Evolutionary conservation across 2,113 vertebrate species (phyloP), one percentile per base, ranked within the genome.

Genomic region (Hemibagrus wyckioides): DNA sequence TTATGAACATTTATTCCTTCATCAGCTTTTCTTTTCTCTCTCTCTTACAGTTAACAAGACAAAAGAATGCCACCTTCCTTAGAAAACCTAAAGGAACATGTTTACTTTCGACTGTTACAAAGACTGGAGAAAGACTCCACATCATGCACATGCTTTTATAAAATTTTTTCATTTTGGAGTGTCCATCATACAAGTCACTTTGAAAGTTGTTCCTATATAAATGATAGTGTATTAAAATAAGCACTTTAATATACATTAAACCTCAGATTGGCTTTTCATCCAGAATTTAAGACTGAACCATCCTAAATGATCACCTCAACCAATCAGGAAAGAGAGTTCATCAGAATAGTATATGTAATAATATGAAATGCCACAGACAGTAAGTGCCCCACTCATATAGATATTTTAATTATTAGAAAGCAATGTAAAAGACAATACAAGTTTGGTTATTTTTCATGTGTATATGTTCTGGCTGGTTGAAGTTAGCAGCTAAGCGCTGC

Each of bases 351-450:
- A 36, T 17, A 77, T 48, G 28, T 50, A n/a, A 52, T 52, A 17
- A n/a, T 77, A 77, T 50, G n/a, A 77, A 52, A 77, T 77, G 50
- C 6, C 75, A 79, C 44, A 30, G 13, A 52, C 75, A 79, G 28
- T 14, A 52, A 19, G 28, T 79, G 48, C 30, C 28, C 28, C n/a
- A 79, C 2, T 52, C 11, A 76, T 30, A 19, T 52, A 79, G 5
- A 41, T 73, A 44, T 10, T 56, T 4, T 21, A 1, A 21, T 56
- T 21, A 54, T 19, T n/a, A n/a, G n/a, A n/a, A 33, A 21, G 10
- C 48, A 36, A 17, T 15, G 25, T 77, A 30, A 48, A 25, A 75
- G 10, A 39, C 39, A 7, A 50, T 50, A 25, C 6, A 73, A 6
- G 50, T 25, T n/a, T 30, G 4, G 2, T 50, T 52, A 77, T 77